Evolutionary conservation across 2,113 vertebrate genomes (phyloP).

Genomic region (Oceanites oceanicus): DNA sequence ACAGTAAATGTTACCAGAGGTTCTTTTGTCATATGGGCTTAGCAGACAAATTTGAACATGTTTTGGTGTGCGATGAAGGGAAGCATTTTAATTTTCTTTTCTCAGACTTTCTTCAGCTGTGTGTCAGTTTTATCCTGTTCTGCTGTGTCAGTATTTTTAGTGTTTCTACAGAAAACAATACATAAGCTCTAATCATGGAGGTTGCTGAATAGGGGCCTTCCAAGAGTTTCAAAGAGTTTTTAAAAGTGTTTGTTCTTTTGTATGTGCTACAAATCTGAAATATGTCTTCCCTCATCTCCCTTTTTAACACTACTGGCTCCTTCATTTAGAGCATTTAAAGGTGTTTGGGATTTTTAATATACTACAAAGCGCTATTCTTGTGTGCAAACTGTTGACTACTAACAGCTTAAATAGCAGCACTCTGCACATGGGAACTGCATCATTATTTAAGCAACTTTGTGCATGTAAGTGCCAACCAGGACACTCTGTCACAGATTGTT

Average conservation of each 20-base stretch:
- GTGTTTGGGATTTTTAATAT: not conserved
- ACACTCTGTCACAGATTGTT: not conserved
- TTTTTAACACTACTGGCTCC: not conserved
- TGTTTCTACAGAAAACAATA: not conserved
- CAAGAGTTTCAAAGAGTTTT: not conserved
- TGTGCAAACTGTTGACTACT: not conserved
- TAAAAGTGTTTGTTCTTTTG: not conserved
- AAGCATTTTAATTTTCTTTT: slow-evolving; percentile 18
- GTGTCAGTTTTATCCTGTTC: not conserved
- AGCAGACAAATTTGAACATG: not conserved
- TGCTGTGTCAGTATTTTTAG: not conserved
- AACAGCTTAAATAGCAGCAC: not conserved
- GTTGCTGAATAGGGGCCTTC: not conserved
- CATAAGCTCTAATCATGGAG: accelerated
- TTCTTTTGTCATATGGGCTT: not conserved
- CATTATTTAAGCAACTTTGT: not conserved
- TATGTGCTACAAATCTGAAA: not conserved
- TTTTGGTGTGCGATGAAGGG: not conserved
- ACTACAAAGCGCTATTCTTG: not conserved
- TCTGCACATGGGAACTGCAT: not conserved
- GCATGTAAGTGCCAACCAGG: not conserved
- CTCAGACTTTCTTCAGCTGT: not conserved
- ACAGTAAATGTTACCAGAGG: not conserved
- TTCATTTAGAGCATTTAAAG: not conserved
- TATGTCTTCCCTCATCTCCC: not conserved